Evolutionary conservation across 1,140 invertebrate genomes (phyloP).

Genomic region (Drosophila parvula): DNA sequence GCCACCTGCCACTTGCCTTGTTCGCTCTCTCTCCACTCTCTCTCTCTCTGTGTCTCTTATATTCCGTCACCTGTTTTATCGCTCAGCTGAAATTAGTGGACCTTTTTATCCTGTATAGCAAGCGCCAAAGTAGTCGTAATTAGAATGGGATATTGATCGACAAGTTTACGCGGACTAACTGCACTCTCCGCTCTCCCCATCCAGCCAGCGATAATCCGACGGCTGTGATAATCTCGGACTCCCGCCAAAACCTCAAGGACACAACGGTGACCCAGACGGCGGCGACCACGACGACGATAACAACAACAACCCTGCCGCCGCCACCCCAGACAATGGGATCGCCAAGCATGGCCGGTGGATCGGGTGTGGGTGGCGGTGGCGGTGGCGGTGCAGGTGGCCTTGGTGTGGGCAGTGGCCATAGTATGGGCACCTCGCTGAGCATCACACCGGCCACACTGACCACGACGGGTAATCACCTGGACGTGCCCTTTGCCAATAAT

Average conservation of each 20-base stretch:
- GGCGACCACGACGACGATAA: slow-evolving; percentile 72
- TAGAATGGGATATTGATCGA: slow-evolving; percentile 40
- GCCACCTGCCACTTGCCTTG: slow-evolving; percentile 9
- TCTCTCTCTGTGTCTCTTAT: slow-evolving; percentile 5
- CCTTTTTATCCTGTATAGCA: slow-evolving; percentile 47
- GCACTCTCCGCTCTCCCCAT: slow-evolving; percentile 14
- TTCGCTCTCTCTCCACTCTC: neutral
- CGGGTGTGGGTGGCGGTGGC: slow-evolving; percentile 26
- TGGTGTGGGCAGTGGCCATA: slow-evolving; percentile 45
- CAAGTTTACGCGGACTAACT: slow-evolving; percentile 27
- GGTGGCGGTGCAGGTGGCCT: slow-evolving; percentile 51
- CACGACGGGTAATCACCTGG: slow-evolving; percentile 89
- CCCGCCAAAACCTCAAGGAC: slow-evolving; percentile 83
- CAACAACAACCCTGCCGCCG: slow-evolving; percentile 65
- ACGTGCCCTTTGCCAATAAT: slow-evolving; percentile 91
- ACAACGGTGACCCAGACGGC: slow-evolving; percentile 74
- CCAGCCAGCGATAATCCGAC: slow-evolving; percentile 80
- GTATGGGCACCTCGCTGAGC: slow-evolving; percentile 60
- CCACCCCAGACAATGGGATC: slow-evolving; percentile 40
- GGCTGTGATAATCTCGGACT: slow-evolving; percentile 84
- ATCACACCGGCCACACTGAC: slow-evolving; percentile 64
- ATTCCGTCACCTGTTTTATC: slow-evolving; percentile 30
- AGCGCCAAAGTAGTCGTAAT: slow-evolving; percentile 42
- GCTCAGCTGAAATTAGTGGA: slow-evolving; percentile 46
- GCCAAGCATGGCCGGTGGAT: slow-evolving; percentile 36